A percentile compares a stretch with the other conserved stretches of the same genome.
Conservation (phyloP, 1,140 invertebrate species). For the Cydia splendana region DNA sequence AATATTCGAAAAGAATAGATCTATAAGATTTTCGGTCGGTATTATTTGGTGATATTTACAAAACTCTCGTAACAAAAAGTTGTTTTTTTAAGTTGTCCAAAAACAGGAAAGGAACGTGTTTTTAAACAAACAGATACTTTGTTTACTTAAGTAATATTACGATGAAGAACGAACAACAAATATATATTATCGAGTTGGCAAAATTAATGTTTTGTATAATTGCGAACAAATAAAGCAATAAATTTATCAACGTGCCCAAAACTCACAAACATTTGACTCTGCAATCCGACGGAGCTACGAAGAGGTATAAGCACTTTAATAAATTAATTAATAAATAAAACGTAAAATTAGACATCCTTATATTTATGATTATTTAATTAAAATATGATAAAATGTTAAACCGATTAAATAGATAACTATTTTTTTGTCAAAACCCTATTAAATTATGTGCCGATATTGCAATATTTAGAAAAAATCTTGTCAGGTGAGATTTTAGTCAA, state of each 20-base stretch:
- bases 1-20: too few species aligned
- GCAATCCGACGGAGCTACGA: not conserved
- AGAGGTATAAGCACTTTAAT: not conserved
- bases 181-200: constrained; percentile 20
- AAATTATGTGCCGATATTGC: too few species aligned
- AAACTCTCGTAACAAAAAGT: too few species aligned
- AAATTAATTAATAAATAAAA: not conserved
- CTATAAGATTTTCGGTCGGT: too few species aligned
- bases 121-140: not conserved
- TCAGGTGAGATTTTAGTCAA: too few species aligned
- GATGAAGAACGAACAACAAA: not conserved
- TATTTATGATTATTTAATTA: not conserved
- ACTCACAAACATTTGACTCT: constrained; percentile 28
- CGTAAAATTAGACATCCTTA: not conserved
- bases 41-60: too few species aligned
- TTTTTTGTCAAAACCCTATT: too few species aligned
- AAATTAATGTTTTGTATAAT: constrained; percentile 26
- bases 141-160: not conserved
- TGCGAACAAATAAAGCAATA: constrained; percentile 23
- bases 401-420: too few species aligned
- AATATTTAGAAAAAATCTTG: too few species aligned
- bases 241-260: constrained; percentile 23
- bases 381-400: too few species aligned
- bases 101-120: not conserved
- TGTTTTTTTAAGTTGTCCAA: too few species aligned